Evolutionary conservation across 2,113 vertebrate species (phyloP).

Genomic region (Thalassoma bifasciatum): DNA sequence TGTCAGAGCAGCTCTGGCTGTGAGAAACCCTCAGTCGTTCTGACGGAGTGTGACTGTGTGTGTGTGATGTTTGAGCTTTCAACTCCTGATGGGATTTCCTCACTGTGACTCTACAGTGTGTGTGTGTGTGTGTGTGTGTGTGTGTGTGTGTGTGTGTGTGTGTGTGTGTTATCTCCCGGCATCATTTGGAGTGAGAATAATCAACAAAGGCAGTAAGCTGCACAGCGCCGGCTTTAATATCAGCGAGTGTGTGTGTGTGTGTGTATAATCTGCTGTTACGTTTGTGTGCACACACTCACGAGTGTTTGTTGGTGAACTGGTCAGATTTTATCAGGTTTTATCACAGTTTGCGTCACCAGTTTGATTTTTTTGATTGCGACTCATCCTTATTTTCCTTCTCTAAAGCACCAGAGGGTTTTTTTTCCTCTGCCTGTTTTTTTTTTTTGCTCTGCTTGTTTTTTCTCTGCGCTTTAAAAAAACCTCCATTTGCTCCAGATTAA

Average conservation of each 20-base stretch:
- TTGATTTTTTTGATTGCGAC: slow-evolving; percentile 8
- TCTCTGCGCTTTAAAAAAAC: no score
- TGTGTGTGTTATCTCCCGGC: slow-evolving; percentile 56
- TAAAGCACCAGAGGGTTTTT: neutral
- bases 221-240: slow-evolving; percentile 25
- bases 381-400: neutral
- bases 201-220: slow-evolving; percentile 53
- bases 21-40: slow-evolving; percentile 47
- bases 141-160: no score
- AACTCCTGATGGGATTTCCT: slow-evolving; percentile 64
- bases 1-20: slow-evolving; percentile 28
- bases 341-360: neutral
- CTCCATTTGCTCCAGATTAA: neutral
- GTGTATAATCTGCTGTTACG: neutral
- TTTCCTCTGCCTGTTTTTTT: no score
- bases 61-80: slow-evolving; percentile 49
- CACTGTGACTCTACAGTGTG: slow-evolving; percentile 20
- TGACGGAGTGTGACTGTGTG: slow-evolving; percentile 26
- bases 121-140: no score
- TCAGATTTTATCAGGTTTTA: neutral
- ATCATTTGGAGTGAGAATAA: slow-evolving; percentile 57
- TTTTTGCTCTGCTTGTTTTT: neutral
- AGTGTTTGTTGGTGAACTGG: neutral
- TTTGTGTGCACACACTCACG: no score
- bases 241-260: neutral